phyloP scores from a whole-genome alignment of 1,140 invertebrate species.

The Cotesia vestalis region DNA sequence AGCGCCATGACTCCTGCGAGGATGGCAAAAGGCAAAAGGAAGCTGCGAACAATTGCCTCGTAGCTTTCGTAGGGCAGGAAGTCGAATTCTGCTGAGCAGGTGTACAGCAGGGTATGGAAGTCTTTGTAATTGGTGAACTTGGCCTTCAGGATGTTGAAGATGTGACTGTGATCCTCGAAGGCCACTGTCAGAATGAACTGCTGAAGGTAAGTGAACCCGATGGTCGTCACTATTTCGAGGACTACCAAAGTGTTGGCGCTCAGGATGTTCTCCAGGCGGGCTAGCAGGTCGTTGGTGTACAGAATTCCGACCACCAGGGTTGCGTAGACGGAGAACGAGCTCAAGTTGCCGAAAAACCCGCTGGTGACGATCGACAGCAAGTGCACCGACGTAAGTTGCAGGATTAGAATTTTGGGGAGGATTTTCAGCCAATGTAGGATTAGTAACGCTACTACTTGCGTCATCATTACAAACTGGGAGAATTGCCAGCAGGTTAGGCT shows the following conservation, averaged over 20 bases:
- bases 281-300: constrained; percentile 36
- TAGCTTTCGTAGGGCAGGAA: constrained; percentile 73
- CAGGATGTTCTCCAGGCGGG: constrained; percentile 29
- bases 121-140: constrained; percentile 80
- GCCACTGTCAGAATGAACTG: constrained; percentile 55
- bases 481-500: constrained; percentile 78
- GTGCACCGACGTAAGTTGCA: constrained; percentile 66
- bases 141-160: constrained; percentile 79
- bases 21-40: constrained; percentile 69
- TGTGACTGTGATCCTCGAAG: constrained; percentile 73
- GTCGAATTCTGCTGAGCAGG: constrained; percentile 84
- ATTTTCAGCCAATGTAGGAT: constrained; percentile 73
- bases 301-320: constrained; percentile 58
- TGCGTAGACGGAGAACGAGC: constrained; percentile 75
- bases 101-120: constrained; percentile 87
- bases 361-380: constrained; percentile 68
- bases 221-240: constrained; percentile 32
- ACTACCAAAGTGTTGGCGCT: constrained; percentile 31
- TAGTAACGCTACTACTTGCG: constrained; percentile 73
- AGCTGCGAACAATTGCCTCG: constrained; percentile 65
- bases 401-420: constrained; percentile 66
- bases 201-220: constrained; percentile 49
- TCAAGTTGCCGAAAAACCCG: constrained; percentile 68
- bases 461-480: constrained; percentile 80
- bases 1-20: constrained; percentile 61